Percentiles rank a stretch among this genome's conserved stretches.
phyloP scores from a whole-genome alignment of 2,113 vertebrate species.

The Piprites chloris region DNA sequence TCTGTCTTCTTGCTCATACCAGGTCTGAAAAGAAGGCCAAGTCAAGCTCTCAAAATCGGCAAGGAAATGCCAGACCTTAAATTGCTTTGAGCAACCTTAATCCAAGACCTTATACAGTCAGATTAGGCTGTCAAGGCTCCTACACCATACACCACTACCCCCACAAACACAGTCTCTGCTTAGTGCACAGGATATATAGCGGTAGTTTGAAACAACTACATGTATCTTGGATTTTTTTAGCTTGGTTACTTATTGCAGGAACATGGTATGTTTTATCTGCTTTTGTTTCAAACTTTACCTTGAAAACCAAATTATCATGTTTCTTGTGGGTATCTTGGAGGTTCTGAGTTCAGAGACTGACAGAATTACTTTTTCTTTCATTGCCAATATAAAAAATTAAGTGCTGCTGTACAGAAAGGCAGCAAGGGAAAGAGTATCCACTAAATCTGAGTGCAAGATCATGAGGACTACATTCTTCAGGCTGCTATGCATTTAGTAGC shows the following conservation, averaged over 20 bases:
- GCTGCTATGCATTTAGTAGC: not conserved
- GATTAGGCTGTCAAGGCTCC: not conserved
- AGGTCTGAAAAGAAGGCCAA: not conserved
- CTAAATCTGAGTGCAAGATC: not conserved
- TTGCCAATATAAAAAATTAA: not conserved
- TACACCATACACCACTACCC: not conserved
- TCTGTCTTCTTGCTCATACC: not conserved
- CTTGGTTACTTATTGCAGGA: not conserved
- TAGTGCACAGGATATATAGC: not conserved
- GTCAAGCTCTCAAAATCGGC: not conserved
- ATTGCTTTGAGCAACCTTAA: not conserved
- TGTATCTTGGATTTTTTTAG: not conserved
- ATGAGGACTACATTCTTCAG: not conserved
- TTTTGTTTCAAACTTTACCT: not conserved
- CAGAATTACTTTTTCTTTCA: not conserved
- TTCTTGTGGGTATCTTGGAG: not conserved
- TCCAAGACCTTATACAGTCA: not conserved
- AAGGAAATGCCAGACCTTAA: not conserved
- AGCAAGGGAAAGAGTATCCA: not conserved
- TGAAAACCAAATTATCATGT: not conserved
- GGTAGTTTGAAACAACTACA: not conserved
- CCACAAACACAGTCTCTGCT: not conserved
- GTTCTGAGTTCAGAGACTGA: not conserved
- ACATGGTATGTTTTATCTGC: not conserved
- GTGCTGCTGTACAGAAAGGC: not conserved